phyloP scores from a whole-genome alignment of 23 tunicate species.

The Halocynthia aurantium region DNA sequence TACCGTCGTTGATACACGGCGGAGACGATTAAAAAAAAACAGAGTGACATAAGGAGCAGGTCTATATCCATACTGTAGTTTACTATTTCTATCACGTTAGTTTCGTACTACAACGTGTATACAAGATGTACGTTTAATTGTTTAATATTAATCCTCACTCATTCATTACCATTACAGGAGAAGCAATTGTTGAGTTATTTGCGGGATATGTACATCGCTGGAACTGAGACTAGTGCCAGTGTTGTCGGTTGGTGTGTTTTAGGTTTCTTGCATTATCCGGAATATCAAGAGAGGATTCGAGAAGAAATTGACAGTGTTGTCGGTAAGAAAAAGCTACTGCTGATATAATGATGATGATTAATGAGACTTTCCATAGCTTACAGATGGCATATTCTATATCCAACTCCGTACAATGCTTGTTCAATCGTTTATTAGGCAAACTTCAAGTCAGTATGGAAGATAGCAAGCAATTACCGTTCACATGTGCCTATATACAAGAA shows the following conservation, averaged over 20 bases:
- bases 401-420: too few relatives aligned
- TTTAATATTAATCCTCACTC: too few relatives aligned
- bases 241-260: background rate
- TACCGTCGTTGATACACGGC: too few relatives aligned
- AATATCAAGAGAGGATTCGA: background rate
- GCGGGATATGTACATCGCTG: background rate
- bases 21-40: too few relatives aligned
- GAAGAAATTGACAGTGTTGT: constrained; percentile 8
- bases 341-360: background rate
- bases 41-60: too few relatives aligned
- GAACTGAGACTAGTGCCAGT: constrained; percentile 2
- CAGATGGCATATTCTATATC: too few relatives aligned
- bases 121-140: too few relatives aligned
- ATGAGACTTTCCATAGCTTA: background rate
- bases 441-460: background rate
- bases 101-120: too few relatives aligned
- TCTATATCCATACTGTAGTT: too few relatives aligned
- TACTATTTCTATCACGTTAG: too few relatives aligned
- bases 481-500: constrained; percentile 6
- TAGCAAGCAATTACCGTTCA: background rate
- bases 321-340: background rate
- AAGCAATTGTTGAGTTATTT: background rate
- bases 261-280: background rate
- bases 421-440: background rate
- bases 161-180: background rate